Evolutionary conservation across 1,140 invertebrate genomes (phyloP).

Genomic region (Tribolium madens): DNA sequence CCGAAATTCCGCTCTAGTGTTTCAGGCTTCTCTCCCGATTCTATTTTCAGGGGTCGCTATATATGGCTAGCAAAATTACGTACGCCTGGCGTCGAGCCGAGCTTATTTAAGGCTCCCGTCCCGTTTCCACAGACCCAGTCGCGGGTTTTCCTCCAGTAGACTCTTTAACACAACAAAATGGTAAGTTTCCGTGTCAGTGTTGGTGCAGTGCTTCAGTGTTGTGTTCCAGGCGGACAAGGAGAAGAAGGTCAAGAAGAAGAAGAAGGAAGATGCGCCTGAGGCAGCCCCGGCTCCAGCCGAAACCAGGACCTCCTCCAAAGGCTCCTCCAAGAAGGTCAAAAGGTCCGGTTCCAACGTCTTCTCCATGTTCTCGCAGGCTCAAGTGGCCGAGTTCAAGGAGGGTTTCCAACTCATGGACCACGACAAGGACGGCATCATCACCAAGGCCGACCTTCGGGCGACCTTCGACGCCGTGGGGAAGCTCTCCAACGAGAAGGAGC

Average conservation of each 20-base stretch:
- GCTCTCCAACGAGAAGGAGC: constrained; percentile 88
- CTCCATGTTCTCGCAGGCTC: constrained; percentile 94
- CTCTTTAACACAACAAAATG: constrained; percentile 58
- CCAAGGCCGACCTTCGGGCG: constrained; percentile 94
- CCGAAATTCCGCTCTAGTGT: constrained; percentile 54
- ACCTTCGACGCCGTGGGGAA: constrained; percentile 96
- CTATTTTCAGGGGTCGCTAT: constrained; percentile 63
- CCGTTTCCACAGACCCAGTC: constrained; percentile 53
- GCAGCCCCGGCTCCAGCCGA: constrained; percentile 72
- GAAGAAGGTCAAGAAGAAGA: constrained; percentile 86
- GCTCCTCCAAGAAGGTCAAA: constrained; percentile 83
- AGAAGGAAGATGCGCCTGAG: constrained; percentile 74
- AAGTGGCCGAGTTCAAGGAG: constrained; percentile 97
- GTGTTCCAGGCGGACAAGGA: constrained; percentile 80
- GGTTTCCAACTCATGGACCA: constrained; percentile 98
- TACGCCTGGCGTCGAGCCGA: constrained; percentile 51
- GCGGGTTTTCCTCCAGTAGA: constrained; percentile 60
- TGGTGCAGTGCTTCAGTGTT: neutral
- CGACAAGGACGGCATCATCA: constrained; percentile 97
- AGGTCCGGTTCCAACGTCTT: constrained; percentile 93
- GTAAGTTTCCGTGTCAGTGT: constrained; percentile 54
- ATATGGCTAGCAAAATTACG: constrained; percentile 59
- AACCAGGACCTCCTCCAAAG: constrained; percentile 70
- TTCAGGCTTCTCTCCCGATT: constrained; percentile 53
- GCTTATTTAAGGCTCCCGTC: constrained; percentile 61